Conservation (phyloP, 1,140 invertebrate species). For the Pseudachorutes palmiensis region DNA sequence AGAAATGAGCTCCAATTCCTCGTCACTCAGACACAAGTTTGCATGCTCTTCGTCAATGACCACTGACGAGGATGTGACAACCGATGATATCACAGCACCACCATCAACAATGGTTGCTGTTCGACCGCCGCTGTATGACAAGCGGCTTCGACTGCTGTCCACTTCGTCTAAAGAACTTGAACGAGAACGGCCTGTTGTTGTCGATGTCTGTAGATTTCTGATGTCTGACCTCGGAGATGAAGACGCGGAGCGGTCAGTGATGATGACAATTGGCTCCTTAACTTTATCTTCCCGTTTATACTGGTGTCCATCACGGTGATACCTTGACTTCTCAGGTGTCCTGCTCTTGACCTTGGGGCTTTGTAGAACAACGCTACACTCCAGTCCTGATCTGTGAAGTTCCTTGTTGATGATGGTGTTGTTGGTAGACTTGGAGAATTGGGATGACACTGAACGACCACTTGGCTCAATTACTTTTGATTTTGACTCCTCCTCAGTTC, state of each 20-base stretch:
- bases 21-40: constrained; percentile 8
- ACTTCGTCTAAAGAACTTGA: background rate
- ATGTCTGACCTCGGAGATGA: background rate
- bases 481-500: background rate
- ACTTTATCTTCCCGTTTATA: background rate
- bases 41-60: background rate
- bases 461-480: background rate
- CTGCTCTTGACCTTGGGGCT: background rate
- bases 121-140: background rate
- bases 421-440: no score
- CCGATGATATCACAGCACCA: background rate
- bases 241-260: background rate
- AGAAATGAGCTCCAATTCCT: background rate
- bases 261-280: no score
- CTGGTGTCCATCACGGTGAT: background rate
- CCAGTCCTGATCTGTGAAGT: no score
- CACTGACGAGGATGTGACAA: constrained; percentile 3
- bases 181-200: background rate
- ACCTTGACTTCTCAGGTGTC: background rate
- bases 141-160: background rate
- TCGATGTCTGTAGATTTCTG: background rate
- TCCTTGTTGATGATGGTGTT: no score
- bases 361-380: background rate
- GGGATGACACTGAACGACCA: no score
- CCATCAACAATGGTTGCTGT: background rate